Evolutionary conservation across 2,888 invertebrate species (phyloP).

Genomic region (Sussaba pulchella): DNA sequence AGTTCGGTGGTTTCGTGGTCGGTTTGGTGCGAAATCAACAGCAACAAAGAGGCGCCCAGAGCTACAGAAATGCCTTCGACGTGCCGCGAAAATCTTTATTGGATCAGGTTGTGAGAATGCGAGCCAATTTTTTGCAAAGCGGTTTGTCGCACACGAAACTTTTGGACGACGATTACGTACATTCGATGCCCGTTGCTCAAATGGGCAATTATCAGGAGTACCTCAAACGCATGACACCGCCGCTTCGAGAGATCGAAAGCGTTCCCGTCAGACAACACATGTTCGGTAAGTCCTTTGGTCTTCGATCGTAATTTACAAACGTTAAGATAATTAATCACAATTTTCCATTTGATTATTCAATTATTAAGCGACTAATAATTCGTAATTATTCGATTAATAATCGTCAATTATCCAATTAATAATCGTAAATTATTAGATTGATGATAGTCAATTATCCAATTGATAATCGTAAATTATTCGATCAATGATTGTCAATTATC

Average conservation of each 20-base stretch:
- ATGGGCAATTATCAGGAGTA: conserved; percentile 99
- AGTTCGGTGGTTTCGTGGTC: conserved; percentile 93
- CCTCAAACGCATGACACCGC: conserved; percentile 96
- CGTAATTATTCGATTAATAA: too few relatives aligned
- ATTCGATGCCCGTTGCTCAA: conserved; percentile 97
- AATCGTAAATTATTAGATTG: too few relatives aligned
- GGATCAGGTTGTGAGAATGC: conserved; percentile 97
- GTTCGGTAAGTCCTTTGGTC: conserved; percentile 89
- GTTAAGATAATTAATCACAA: too few relatives aligned
- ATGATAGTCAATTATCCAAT: too few relatives aligned
- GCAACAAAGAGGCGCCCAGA: conserved; percentile 86
- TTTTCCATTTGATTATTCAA: too few relatives aligned
- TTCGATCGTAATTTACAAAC: background rate
- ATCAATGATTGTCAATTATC: too few relatives aligned
- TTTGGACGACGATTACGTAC: conserved; percentile 96
- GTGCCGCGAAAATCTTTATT: conserved; percentile 95
- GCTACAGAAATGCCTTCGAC: conserved; percentile 97
- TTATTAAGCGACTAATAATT: too few relatives aligned
- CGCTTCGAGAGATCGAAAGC: conserved; percentile 97
- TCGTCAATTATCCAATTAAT: too few relatives aligned
- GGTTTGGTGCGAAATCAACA: conserved; percentile 88
- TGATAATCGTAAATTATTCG: too few relatives aligned
- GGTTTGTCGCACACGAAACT: conserved; percentile 90
- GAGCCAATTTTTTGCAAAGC: conserved; percentile 95
- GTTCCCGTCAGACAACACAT: conserved; percentile 98